Base-by-base conservation (phyloP, 2,113 vertebrate species). In the Reinhardtius hippoglossoides region DNA sequence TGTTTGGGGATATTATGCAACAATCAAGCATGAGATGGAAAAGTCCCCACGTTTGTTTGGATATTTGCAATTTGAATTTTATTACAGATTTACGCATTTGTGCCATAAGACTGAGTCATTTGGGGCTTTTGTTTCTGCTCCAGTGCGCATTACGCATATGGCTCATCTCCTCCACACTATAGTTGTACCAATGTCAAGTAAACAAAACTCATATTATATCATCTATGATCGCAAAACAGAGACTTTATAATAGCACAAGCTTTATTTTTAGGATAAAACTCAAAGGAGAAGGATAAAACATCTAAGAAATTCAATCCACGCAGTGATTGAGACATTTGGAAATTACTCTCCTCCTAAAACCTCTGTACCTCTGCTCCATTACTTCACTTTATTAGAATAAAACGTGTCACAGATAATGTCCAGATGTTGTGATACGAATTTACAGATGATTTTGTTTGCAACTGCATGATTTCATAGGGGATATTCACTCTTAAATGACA, bases 101-200 rank as follows among this genome's bases (percentile, higher is more conserved):
- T 35, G 59, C 23, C 24, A 66, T 50, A 67, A 56, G 24, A 71
- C 12, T 18, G 18, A 57, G 5, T 9, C 74, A 75, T 79, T 57
- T 73, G 70, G 85, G 80, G 80, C 68, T 67, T 67, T 87, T 61
- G 1, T 67, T 58, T 48, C 20, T 72, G 89, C 57, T 66, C 78
- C 82, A 78, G 71, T 71, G 90, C 85, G 82, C 90, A 87, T 88
- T 87, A 85, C 81, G 88, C 88, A 66, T 27, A 71, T 55, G 83
- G 76, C 70, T 80, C 67, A 65, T 69, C 44, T 74, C 74, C 67
- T 72, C 56, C 42, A n/a, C 42, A 37, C n/a, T 73, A n/a, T 23
- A 18, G 0, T 26, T 66, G 20, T 70, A 57, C 24, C 35, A 35
- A 50, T 59, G 62, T 55, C 42, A 78, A 82, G 60, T 42, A 24